These are phyloP conservation scores for Macquaria australasica DNA, from an alignment of 2,113 vertebrate species.

Conservation along the genomic window DNA sequence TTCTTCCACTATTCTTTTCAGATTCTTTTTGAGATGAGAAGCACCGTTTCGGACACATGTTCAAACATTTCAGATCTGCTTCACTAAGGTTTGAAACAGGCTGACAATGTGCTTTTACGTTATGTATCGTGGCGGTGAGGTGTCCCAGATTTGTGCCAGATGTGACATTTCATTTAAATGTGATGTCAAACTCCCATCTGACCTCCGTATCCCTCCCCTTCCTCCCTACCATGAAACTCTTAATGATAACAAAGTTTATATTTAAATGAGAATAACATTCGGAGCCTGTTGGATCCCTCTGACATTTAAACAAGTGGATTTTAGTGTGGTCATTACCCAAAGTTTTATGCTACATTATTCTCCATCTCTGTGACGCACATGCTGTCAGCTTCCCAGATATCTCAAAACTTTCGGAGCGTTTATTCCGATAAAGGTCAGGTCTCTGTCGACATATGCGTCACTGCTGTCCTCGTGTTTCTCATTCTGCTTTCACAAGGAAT, in stretches of 20 bases:
- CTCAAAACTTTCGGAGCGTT: constrained; percentile 60
- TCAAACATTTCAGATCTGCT: constrained; percentile 32
- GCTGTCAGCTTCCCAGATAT: constrained; percentile 69
- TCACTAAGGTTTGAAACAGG: neutral
- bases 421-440: constrained; percentile 73
- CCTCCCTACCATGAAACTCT: neutral
- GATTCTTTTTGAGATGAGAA: neutral
- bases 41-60: neutral
- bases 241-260: constrained; percentile 25
- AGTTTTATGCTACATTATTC: constrained; percentile 60
- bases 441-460: constrained; percentile 75
- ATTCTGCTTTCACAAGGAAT: constrained; percentile 70
- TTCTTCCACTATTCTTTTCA: constrained; percentile 30
- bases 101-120: constrained; percentile 11
- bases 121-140: constrained; percentile 19
- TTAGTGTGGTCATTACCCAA: constrained; percentile 48
- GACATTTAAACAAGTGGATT: constrained; percentile 66
- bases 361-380: constrained; percentile 74
- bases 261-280: constrained; percentile 51
- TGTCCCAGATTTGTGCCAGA: constrained; percentile 45
- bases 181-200: constrained; percentile 32
- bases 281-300: constrained; percentile 50
- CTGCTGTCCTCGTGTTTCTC: constrained; percentile 68
- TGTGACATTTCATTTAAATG: constrained; percentile 59
- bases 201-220: neutral